Base-by-base conservation (phyloP, 1,140 invertebrate genomes). In the Drosophila parvula region DNA sequence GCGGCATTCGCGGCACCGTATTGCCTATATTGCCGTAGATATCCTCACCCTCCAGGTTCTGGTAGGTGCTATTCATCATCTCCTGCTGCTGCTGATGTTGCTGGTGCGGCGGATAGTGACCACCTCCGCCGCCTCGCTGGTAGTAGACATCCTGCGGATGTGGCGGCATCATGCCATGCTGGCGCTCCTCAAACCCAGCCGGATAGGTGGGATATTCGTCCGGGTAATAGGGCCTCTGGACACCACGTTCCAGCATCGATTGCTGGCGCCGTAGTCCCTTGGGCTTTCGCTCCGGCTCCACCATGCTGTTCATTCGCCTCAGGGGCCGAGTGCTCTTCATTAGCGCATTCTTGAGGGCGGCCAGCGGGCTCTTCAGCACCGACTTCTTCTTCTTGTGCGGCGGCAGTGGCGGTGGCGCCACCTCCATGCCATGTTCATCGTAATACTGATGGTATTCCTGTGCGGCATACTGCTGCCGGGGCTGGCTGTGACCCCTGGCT, bases 301-400 rank as follows among this genome's bases (percentile, higher is more conserved):
- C 81, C 90, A 92, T 91, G 40, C 91, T 92, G 28, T 91, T 90
- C 88, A 92, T 92, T 4, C 91, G 76, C 2, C 91, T 67, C 55
- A 92, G 41, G 0, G 91, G 90, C 7, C 88, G 70, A 10, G 90
- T 92, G 7, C 81, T 62, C 67, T 92, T 92, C 3, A 92, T 78
- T 18, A 92, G 61, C 1, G 90, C 91, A 47, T 91, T 92, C 61
- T 92, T 92, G 1, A 92, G 68, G 0, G 91, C 91, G 0, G 80
- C 78, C 48, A 92, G 59, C 5, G 91, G 91, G 45, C 86, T 90
- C 56, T 92, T 92, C 0, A 92, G 57, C 44, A 91, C 69, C 10
- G 90, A 92, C 61, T 92, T 92, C 79, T 92, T 92, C 45, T 92
- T 92, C 47, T 78, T 76, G 61, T 91, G 91, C 10, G 81, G 90